A percentile compares a stretch with the other conserved stretches of the same genome.
Evolutionary conservation across 2,113 vertebrate species (phyloP).

Genomic region (Epinephelus lanceolatus): DNA sequence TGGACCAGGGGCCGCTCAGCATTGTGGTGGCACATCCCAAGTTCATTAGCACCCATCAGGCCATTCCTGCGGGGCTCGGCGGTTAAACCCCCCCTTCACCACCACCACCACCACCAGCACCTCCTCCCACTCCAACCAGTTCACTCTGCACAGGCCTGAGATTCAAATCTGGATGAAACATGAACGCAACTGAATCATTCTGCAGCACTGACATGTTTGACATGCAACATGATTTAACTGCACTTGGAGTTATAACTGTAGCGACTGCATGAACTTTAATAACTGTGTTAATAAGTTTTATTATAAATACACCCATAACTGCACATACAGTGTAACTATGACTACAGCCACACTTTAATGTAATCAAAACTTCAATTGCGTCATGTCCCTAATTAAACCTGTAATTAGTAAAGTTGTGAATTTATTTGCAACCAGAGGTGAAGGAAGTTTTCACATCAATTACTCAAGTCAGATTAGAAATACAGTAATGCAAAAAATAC

Average conservation of each 20-base stretch:
- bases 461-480: background rate
- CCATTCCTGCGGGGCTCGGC: constrained; percentile 49
- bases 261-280: background rate
- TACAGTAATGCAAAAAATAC: too few species aligned
- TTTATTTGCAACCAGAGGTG: background rate
- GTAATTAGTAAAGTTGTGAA: background rate
- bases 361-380: background rate
- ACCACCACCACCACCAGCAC: accelerated
- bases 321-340: background rate
- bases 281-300: background rate
- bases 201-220: background rate
- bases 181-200: background rate
- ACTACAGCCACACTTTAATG: background rate
- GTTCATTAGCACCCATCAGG: constrained; percentile 87
- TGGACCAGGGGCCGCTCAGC: constrained; percentile 83
- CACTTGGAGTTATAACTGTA: too few species aligned
- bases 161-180: background rate
- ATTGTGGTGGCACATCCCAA: constrained; percentile 88
- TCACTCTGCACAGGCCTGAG: constrained; percentile 16
- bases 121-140: background rate
- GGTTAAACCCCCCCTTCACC: background rate
- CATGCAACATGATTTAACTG: too few species aligned
- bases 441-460: background rate
- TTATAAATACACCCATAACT: background rate
- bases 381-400: background rate